Conservation (phyloP, 2,888 invertebrate genomes). For the Cephus spinipes region DNA sequence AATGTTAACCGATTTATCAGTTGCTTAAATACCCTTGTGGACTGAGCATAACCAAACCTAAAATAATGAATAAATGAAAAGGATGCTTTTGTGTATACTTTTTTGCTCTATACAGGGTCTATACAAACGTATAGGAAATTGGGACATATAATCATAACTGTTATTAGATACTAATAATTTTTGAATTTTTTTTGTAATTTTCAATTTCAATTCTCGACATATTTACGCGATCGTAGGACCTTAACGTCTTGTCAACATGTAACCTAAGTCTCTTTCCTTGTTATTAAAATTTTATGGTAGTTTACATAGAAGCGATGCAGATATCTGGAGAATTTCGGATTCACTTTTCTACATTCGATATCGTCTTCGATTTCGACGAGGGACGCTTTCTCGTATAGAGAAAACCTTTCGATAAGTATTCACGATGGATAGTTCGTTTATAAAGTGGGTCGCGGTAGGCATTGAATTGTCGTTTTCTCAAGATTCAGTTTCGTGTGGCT, state of each 20-base stretch:
- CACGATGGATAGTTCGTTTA: conserved; percentile 50
- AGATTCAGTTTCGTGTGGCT: background rate
- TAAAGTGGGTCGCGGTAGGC: conserved; percentile 42
- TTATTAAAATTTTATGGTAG: background rate
- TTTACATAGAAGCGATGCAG: background rate
- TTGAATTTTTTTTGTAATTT: background rate
- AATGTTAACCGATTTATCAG: background rate
- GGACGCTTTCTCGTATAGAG: conserved; percentile 50
- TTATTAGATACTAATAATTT: background rate
- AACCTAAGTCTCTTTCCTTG: background rate
- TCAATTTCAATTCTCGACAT: too few relatives aligned
- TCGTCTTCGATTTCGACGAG: conserved; percentile 22
- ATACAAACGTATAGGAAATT: background rate
- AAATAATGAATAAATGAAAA: background rate
- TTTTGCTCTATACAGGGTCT: background rate
- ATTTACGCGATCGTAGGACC: too few relatives aligned
- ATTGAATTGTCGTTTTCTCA: background rate
- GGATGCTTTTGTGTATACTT: background rate
- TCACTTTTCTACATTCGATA: background rate
- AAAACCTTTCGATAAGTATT: conserved; percentile 56
- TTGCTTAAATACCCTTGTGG: background rate
- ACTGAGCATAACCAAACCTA: background rate
- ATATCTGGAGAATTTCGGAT: background rate
- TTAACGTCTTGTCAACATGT: too few relatives aligned
- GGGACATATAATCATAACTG: background rate